Conservation (phyloP, 2,797 vertebrate species). For the Jordanella pulchra region DNA sequence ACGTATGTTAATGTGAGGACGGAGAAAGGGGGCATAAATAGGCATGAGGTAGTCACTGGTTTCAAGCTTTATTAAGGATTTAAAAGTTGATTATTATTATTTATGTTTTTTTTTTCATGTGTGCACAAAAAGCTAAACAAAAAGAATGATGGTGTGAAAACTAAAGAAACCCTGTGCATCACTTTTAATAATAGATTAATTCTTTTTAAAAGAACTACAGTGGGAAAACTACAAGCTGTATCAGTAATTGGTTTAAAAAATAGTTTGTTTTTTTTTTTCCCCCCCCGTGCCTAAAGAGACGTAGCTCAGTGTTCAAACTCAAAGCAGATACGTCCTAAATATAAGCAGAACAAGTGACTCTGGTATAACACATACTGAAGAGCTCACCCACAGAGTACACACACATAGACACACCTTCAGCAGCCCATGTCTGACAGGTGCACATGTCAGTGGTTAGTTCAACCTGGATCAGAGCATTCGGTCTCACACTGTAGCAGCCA, state of each 20-base stretch:
- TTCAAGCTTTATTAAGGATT: not conserved
- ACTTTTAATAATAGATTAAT: not conserved
- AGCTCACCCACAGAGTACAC: constrained; percentile 25
- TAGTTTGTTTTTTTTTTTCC: no score
- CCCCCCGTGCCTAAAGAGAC: not conserved
- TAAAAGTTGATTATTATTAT: not conserved
- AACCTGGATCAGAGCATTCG: constrained; percentile 76
- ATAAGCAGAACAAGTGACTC: not conserved
- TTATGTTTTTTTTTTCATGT: not conserved
- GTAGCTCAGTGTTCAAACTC: not conserved
- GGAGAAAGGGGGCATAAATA: not conserved
- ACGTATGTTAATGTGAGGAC: constrained; percentile 7
- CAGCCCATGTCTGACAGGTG: constrained; percentile 72
- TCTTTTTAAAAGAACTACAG: not conserved
- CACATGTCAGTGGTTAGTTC: constrained; percentile 74
- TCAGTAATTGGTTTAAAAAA: no score
- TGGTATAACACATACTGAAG: not conserved
- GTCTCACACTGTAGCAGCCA: constrained; percentile 69
- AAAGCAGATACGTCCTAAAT: not conserved
- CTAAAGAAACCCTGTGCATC: no score
- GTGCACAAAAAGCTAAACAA: not conserved
- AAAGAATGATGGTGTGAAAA: not conserved
- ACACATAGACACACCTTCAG: constrained; percentile 57
- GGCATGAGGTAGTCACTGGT: not conserved
- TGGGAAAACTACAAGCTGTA: not conserved